Evolutionary conservation across 1,140 invertebrate genomes (phyloP).

Genomic region (Zelostemma sp.): DNA sequence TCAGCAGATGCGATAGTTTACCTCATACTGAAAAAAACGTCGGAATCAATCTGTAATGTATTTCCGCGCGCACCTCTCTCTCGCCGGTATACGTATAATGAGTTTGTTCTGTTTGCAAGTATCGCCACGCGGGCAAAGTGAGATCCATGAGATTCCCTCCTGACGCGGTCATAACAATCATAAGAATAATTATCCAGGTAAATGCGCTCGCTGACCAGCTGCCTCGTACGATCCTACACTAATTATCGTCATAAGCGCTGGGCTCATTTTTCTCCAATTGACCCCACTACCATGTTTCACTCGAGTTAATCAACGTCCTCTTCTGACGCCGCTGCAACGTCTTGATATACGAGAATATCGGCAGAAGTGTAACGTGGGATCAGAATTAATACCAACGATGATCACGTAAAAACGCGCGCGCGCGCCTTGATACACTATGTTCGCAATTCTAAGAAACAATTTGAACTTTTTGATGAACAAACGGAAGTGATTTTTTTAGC

Average conservation of each 20-base stretch:
- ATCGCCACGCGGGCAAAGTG: constrained; percentile 40
- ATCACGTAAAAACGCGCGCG: constrained; percentile 1
- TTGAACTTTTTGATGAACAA: no score
- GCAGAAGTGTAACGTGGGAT: constrained; percentile 58
- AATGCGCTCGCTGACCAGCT: constrained; percentile 65
- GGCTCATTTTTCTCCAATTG: constrained; percentile 55
- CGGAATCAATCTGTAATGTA: background rate
- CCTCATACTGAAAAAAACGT: constrained; percentile 16
- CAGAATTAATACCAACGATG: constrained; percentile 10
- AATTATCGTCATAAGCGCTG: constrained; percentile 67
- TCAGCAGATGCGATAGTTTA: constrained; percentile 31
- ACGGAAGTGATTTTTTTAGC: no score
- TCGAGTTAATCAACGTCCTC: constrained; percentile 24
- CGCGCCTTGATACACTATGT: no score
- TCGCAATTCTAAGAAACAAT: no score
- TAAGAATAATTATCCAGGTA: constrained; percentile 68
- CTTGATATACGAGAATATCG: constrained; percentile 24
- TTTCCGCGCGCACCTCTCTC: constrained; percentile 40
- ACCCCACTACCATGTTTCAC: constrained; percentile 33
- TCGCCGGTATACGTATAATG: constrained; percentile 37
- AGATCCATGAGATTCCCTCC: constrained; percentile 51
- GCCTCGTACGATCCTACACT: constrained; percentile 64
- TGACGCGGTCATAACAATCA: constrained; percentile 63
- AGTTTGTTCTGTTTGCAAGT: constrained; percentile 42
- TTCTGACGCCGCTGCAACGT: constrained; percentile 11